Base-by-base conservation (phyloP, 1,140 invertebrate species). In the Bombus pascuorum region DNA sequence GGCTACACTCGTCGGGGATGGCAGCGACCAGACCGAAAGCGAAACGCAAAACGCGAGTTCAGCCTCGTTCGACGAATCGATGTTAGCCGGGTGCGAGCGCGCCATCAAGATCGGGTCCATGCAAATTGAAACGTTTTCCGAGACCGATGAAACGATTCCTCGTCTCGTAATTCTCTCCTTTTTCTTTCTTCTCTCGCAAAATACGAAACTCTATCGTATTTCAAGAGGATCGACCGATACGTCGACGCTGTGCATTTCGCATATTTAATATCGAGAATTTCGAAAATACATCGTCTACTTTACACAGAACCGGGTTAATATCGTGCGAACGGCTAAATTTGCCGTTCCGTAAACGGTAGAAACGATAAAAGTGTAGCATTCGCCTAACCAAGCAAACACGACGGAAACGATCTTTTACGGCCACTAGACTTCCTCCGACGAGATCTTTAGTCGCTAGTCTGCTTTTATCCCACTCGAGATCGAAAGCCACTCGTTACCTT, bases 11-110 rank as follows among this genome's bases (percentile, higher is more conserved):
- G 47, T 66, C 0, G n/a, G 2, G 1, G 5, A 32, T 15, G 62
- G 62, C n/a, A 13, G n/a, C n/a, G 5, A 0, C 4, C 10, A 5
- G 34, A 39, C 70, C 47, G 62, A 81, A 76, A 70, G 18, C 57
- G 76, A 68, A 85, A 71, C 59, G 70, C 70, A 39, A 65, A 86
- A 82, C 81, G 66, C 73, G 37, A 53, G 47, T 53, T 77, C 32
- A 37, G 28, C 34, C 22, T 39, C 44, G 37, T 4, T 28, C n/a
- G 57, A 10, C 32, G 15, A 62, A 71, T 57, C 34, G 42, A 25
- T 66, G 25, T 71, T 53, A 32, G 57, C 42, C 25, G 79, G 39
- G 32, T 22, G 32, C 4, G 25, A 25, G 34, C n/a, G 34, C 4
- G 44, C 15, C 9, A 72, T 70, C 47, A 15, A 57, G 25, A 42